These are phyloP conservation scores for Myotis vivesi DNA, from an alignment of 2,797 vertebrate species.

Conservation along the genomic window DNA sequence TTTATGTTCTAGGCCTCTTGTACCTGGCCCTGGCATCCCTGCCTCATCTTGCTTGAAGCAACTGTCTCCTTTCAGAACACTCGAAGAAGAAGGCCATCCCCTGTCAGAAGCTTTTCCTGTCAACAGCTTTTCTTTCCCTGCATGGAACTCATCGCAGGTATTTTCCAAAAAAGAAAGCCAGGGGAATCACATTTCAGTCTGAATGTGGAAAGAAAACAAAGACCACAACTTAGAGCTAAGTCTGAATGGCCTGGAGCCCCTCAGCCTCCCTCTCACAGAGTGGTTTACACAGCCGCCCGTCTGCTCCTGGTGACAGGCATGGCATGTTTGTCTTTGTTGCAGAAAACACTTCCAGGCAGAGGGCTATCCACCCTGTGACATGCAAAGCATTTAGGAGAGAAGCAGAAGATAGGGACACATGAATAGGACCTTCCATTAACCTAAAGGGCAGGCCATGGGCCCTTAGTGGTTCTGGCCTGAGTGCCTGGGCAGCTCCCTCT, in stretches of 20 bases:
- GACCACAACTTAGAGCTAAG: constrained; percentile 52
- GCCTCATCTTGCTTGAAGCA: constrained; percentile 45
- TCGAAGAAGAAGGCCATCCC: constrained; percentile 50
- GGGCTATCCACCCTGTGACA: not conserved
- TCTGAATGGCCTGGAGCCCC: constrained; percentile 66
- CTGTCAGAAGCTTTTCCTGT: constrained; percentile 67
- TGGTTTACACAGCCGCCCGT: constrained; percentile 54
- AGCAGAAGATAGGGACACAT: not conserved
- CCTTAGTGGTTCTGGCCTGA: not conserved
- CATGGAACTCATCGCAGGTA: constrained; percentile 67
- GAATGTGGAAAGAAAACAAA: constrained; percentile 74
- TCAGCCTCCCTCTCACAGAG: constrained; percentile 40
- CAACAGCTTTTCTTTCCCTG: constrained; percentile 74
- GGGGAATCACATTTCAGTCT: constrained; percentile 76
- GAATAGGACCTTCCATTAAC: not conserved
- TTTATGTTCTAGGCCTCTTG: constrained; percentile 35
- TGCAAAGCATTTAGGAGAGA: not conserved
- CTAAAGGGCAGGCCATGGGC: not conserved
- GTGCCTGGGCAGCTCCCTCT: not conserved
- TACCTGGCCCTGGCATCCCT: not conserved
- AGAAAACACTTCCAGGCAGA: constrained; percentile 55
- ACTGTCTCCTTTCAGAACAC: constrained; percentile 54
- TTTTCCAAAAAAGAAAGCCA: constrained; percentile 73
- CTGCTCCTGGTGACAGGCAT: constrained; percentile 62
- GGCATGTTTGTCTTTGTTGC: constrained; percentile 70